Evolutionary conservation across 2,797 vertebrate species (phyloP).

Genomic region (Xenentodon cancila): DNA sequence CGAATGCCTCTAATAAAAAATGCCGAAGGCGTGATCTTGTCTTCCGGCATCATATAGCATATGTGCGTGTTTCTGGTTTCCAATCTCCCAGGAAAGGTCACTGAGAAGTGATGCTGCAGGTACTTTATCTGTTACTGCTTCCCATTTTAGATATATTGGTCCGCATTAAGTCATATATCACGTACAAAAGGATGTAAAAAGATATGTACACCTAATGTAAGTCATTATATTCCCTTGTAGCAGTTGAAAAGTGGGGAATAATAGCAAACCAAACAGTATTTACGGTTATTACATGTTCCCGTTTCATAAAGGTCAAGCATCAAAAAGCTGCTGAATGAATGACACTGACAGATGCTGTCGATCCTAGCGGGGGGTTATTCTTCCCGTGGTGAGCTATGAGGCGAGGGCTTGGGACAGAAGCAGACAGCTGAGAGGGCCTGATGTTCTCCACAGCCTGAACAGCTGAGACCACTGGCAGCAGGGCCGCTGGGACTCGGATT

Average conservation of each 20-base stretch:
- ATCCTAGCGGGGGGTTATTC: constrained; percentile 53
- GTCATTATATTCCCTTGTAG: constrained; percentile 11
- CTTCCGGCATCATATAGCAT: constrained; percentile 43
- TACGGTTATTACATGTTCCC: constrained; percentile 33
- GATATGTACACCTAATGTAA: constrained; percentile 17
- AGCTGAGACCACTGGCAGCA: constrained; percentile 68
- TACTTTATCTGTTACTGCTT: constrained; percentile 2
- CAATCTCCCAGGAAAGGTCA: constrained; percentile 46
- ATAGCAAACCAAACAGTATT: constrained; percentile 48
- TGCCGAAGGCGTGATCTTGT: constrained; percentile 60
- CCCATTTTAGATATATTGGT: constrained; percentile 14
- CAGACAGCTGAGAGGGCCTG: constrained; percentile 70
- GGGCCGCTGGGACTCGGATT: constrained; percentile 42
- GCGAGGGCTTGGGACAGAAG: constrained; percentile 38
- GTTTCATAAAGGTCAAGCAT: constrained; percentile 66
- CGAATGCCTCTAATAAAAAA: constrained; percentile 50
- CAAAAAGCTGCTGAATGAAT: constrained; percentile 68
- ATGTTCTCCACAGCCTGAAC: constrained; percentile 68
- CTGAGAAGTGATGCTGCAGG: constrained; percentile 41
- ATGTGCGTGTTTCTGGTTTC: constrained; percentile 23
- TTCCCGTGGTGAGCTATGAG: constrained; percentile 44
- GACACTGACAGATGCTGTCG: constrained; percentile 76
- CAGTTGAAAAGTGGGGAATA: constrained; percentile 28
- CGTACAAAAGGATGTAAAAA: not conserved
- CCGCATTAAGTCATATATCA: not conserved